Conservation (phyloP, 37 sponge, comb jelly and placozoan species). For the Cliona cf. orientalis region DNA sequence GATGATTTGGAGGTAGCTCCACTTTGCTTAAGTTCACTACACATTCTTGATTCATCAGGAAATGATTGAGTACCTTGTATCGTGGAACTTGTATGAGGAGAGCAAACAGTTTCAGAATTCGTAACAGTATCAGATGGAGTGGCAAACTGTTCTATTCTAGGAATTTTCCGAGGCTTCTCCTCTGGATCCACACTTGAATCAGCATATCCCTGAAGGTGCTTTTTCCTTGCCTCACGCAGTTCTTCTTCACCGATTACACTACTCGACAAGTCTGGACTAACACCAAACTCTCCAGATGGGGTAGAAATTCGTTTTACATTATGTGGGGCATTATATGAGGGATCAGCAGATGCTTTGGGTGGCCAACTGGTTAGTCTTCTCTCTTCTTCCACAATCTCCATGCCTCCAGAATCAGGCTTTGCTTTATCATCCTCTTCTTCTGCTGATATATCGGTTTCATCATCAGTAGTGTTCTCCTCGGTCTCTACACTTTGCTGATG, state of each 20-base stretch:
- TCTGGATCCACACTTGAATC: not conserved
- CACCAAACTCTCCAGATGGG: not conserved
- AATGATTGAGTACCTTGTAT: too few species aligned
- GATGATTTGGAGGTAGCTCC: too few species aligned
- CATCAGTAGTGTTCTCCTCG: not conserved
- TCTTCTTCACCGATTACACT: conserved; percentile 22
- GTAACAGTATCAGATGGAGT: too few species aligned
- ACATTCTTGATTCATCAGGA: too few species aligned
- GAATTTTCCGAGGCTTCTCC: too few species aligned
- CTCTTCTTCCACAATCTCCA: not conserved
- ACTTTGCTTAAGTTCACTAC: too few species aligned
- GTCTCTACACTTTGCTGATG: not conserved
- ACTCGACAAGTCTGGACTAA: not conserved
- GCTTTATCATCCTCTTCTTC: not conserved
- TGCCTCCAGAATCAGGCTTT: not conserved
- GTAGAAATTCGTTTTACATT: not conserved
- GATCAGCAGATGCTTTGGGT: conserved; percentile 31
- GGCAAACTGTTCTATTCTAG: too few species aligned
- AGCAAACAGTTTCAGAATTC: too few species aligned
- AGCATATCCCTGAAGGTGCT: conserved; percentile 5
- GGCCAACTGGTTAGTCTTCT: conserved; percentile 46
- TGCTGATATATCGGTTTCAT: conserved; percentile 1
- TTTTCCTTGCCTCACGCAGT: conserved; percentile 11
- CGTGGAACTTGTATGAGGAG: too few species aligned
- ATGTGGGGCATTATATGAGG: not conserved